Evolutionary conservation across 2,797 vertebrate species (phyloP).

Genomic region (Rhabdophis nuchalis): DNA sequence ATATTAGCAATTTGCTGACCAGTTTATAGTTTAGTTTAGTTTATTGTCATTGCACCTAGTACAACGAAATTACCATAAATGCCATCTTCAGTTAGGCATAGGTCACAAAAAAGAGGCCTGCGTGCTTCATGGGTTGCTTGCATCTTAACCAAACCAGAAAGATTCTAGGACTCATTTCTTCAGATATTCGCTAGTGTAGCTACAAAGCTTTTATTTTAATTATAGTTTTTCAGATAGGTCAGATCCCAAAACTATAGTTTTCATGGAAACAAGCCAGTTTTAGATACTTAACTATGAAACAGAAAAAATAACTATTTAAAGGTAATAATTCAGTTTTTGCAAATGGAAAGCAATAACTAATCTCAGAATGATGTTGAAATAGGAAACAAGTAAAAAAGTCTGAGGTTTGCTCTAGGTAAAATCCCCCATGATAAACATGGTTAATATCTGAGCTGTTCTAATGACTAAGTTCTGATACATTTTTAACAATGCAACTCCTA

Average conservation of each 20-base stretch:
- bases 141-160: neutral
- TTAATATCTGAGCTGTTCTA: neutral
- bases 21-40: neutral
- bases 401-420: neutral
- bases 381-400: neutral
- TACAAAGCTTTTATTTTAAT: neutral
- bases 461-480: neutral
- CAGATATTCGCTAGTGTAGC: neutral
- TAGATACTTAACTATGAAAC: neutral
- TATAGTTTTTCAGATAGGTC: neutral
- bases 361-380: neutral
- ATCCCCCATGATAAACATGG: neutral
- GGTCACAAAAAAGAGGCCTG: neutral
- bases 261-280: neutral
- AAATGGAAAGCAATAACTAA: neutral
- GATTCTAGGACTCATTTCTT: neutral
- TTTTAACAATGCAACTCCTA: neutral
- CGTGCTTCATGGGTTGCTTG: neutral
- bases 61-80: no score
- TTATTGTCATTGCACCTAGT: no score
- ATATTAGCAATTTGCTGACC: neutral
- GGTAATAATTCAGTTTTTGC: neutral
- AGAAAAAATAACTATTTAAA: neutral
- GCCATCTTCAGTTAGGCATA: no score
- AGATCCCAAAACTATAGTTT: neutral